These are phyloP conservation scores for Caenorhabditis sulstoni DNA, from an alignment of 2,888 invertebrate genomes.

Conservation along the genomic window DNA sequence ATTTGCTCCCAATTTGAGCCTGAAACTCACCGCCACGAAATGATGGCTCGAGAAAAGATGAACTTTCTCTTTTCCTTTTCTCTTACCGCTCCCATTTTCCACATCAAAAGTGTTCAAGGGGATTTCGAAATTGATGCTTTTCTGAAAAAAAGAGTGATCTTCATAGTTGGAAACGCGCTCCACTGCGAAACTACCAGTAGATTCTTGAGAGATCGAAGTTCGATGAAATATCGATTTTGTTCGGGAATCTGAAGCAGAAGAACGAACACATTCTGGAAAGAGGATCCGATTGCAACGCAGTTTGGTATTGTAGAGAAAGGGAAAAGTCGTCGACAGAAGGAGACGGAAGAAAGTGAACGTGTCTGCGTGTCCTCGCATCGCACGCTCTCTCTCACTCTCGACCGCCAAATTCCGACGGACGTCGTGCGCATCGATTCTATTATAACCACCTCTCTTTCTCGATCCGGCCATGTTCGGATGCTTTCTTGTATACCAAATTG, in stretches of 20 bases:
- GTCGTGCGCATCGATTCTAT: conserved; percentile 2
- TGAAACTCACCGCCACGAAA: conserved; percentile 50
- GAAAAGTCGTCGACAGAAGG: not conserved
- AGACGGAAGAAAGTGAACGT: conserved; percentile 20
- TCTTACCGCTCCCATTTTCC: no score
- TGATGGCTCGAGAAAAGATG: conserved; percentile 37
- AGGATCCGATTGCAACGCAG: no score
- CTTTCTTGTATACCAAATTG: not conserved
- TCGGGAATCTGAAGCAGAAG: conserved; percentile 48
- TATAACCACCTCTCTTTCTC: not conserved
- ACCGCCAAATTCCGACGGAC: conserved; percentile 19
- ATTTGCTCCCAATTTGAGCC: not conserved
- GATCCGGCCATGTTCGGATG: conserved; percentile 17
- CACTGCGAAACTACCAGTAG: conserved; percentile 44
- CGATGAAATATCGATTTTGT: conserved; percentile 50
- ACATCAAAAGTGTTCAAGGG: not conserved
- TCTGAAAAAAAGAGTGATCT: conserved; percentile 45
- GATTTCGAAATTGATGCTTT: conserved; percentile 44
- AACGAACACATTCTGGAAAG: conserved; percentile 64
- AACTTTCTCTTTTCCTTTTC: no score
- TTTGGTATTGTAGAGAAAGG: no score
- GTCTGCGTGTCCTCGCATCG: conserved; percentile 10
- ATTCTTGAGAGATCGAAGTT: conserved; percentile 62
- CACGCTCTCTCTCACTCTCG: conserved; percentile 6
- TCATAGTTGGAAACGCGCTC: no score